Evolutionary conservation across 2,888 invertebrate genomes (phyloP), one percentile per base, ranked within the genome.

Genomic region (Flexamia atlantica): DNA sequence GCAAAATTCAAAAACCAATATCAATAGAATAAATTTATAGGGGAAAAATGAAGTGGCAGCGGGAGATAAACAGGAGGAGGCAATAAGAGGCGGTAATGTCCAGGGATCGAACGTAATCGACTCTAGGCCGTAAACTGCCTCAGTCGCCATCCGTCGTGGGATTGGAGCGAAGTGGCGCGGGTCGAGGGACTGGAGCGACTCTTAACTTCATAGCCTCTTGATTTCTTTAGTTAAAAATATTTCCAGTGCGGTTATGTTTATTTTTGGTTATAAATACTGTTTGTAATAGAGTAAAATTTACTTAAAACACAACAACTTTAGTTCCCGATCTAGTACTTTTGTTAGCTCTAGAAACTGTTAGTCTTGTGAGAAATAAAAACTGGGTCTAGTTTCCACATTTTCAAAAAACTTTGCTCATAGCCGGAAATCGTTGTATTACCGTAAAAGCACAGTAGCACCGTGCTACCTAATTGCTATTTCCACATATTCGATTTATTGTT

Each of bases 81-180:
- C 25, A 57, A 64, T 25, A 30, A 64, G 25, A 64, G 30, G 25
- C 64, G 12, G 64, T 64, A 64, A 64, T 17, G 64, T 64, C 64
- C 64, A 64, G 64, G 64, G 64, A 64, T 28, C 28, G 64, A 23
- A 53, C 7, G 20, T 10, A 53, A 53, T 53, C 53, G 53, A 53
- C 30, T 30, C 10, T 28, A 4, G 64, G 28, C 14, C 64, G 64
- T 64, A 64, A 64, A 64, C 64, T 4, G 64, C 5, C 64, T 30
- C 64, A 64, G 64, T 28, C 28, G 64, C 64, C 64, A 64, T 64
- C 12, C 64, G 30, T 64, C 14, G 28, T 64, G 64, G 64, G 64
- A 64, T 64, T 64, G 64, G 64, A 64, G 64, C 57, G 64, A 28
- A 64, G 64, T 28, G 64, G 28, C 4, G 64, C 28, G 64, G 17